Percentiles rank a stretch among this genome's conserved stretches.
phyloP scores from a whole-genome alignment of 2,888 invertebrate species.

The Melipona bicolor region DNA sequence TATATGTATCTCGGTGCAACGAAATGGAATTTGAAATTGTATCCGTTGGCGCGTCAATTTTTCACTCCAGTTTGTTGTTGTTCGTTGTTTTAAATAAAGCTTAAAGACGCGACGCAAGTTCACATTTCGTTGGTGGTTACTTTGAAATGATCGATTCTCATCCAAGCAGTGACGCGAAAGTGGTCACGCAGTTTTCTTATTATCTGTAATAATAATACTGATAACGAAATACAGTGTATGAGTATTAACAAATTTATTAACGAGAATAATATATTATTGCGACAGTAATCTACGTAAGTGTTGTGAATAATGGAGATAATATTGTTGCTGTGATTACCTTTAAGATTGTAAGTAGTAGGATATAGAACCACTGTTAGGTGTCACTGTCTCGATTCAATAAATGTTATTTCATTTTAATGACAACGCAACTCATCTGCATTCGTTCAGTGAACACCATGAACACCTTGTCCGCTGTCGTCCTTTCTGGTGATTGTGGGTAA shows the following conservation, averaged over 20 bases:
- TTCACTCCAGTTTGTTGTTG: not conserved
- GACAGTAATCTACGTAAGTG: conserved; percentile 84
- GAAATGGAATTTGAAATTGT: not conserved
- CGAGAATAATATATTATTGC: conserved; percentile 82
- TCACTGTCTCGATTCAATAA: conserved; percentile 84
- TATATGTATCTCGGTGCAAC: not conserved
- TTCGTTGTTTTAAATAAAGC: not conserved
- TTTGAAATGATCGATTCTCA: not conserved
- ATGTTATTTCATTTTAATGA: conserved; percentile 84
- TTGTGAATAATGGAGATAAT: conserved; percentile 85
- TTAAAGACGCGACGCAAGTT: not conserved
- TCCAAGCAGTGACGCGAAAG: conserved; percentile 63
- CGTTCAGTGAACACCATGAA: conserved; percentile 24
- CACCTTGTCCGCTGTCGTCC: not conserved
- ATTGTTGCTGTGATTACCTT: conserved; percentile 85
- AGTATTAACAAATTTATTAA: conserved; percentile 82
- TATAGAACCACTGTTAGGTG: conserved; percentile 83
- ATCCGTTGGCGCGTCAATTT: not conserved
- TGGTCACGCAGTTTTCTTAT: conserved; percentile 71
- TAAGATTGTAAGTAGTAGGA: conserved; percentile 84
- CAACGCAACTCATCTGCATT: conserved; percentile 57
- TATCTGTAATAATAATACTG: conserved; percentile 78
- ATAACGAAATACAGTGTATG: conserved; percentile 80
- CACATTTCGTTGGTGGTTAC: conserved; percentile 16
- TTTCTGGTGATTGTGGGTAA: not conserved